These are phyloP conservation scores for Drosophila flavopinicola DNA, from an alignment of 2,888 invertebrate genomes.

Conservation along the genomic window DNA sequence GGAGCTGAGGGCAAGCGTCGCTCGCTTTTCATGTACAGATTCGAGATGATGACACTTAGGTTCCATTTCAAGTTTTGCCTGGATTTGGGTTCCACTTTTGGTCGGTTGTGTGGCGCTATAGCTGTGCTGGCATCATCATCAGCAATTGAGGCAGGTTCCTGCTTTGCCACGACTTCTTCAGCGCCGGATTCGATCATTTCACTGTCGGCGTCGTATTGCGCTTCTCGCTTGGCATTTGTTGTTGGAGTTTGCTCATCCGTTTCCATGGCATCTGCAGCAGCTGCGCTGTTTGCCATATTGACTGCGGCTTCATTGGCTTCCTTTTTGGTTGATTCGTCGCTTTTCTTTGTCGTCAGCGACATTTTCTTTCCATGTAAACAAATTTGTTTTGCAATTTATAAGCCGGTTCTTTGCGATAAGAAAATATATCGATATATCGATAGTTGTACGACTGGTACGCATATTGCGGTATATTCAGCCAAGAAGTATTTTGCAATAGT, in stretches of 20 bases:
- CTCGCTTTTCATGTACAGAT: conserved; percentile 77
- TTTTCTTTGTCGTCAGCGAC: conserved; percentile 4
- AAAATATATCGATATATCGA: conserved; percentile 1
- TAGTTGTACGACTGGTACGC: not conserved
- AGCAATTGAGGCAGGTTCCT: not conserved
- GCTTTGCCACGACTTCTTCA: not conserved
- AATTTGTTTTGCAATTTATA: conserved; percentile 7
- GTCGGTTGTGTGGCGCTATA: not conserved
- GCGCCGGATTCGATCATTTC: conserved; percentile 21
- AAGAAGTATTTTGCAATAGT: too few species aligned
- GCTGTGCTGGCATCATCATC: conserved; percentile 20
- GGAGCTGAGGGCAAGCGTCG: conserved; percentile 74
- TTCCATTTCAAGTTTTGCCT: conserved; percentile 60
- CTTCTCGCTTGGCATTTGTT: not conserved
- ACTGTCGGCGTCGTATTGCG: conserved; percentile 12
- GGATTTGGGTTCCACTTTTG: conserved; percentile 7
- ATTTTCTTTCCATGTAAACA: conserved; percentile 27
- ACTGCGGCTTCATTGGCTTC: not conserved
- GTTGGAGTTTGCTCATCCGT: not conserved
- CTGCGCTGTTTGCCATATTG: not conserved
- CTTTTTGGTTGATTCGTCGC: not conserved
- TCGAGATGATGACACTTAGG: conserved; percentile 76
- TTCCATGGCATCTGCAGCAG: not conserved
- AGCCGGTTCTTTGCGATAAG: conserved; percentile 3
- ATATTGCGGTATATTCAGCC: too few species aligned